A percentile compares a stretch with the other conserved stretches of the same genome.
Evolutionary conservation across 2,113 vertebrate genomes (phyloP).

Genomic region (Brachionichthys hirsutus): DNA sequence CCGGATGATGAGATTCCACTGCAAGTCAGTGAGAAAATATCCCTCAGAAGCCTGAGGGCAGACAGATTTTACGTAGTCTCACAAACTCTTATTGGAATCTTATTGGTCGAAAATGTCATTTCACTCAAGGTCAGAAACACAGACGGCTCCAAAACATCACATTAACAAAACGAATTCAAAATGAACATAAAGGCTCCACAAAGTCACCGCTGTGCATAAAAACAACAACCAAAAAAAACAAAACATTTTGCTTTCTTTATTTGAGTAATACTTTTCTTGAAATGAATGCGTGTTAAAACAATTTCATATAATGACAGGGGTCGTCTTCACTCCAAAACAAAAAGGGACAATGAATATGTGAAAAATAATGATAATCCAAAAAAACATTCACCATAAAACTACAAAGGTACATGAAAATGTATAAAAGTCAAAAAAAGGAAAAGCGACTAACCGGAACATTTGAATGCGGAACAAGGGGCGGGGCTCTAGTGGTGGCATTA

Average conservation of each 20-base stretch:
- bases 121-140: background rate
- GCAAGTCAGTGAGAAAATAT: no score
- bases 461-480: constrained; percentile 14
- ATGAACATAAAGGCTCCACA: background rate
- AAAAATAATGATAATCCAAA: constrained; percentile 54
- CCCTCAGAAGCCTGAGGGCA: constrained; percentile 15
- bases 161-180: no score
- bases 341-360: constrained; percentile 44
- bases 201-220: constrained; percentile 18
- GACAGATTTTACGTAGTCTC: background rate
- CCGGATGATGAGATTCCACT: no score
- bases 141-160: background rate
- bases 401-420: constrained; percentile 69
- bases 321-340: constrained; percentile 58
- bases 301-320: constrained; percentile 30
- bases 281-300: constrained; percentile 32
- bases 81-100: constrained; percentile 21
- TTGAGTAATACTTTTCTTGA: constrained; percentile 28
- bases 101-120: constrained; percentile 3
- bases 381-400: constrained; percentile 77
- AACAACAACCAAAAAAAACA: no score
- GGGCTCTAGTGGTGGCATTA: no score
- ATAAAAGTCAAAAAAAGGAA: constrained; percentile 72
- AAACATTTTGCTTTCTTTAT: no score
- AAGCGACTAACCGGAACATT: constrained; percentile 48